Conservation (phyloP, 2,113 vertebrate species). For the Puma concolor region DNA sequence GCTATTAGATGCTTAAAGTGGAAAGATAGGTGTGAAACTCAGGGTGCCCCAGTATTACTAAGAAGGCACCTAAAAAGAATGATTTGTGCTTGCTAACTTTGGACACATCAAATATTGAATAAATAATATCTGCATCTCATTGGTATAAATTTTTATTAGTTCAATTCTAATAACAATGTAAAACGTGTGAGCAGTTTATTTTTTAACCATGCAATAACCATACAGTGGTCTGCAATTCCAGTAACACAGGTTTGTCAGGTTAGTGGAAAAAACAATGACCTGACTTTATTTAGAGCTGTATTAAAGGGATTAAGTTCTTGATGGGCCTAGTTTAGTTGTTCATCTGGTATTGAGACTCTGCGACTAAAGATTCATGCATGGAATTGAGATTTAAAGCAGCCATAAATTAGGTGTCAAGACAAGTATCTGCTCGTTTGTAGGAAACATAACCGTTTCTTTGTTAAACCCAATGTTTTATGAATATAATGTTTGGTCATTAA, state of each 20-base stretch:
- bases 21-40: background rate
- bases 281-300: background rate
- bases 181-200: background rate
- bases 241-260: background rate
- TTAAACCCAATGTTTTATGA: slow-evolving; percentile 37
- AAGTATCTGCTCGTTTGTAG: slow-evolving; percentile 21
- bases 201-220: background rate
- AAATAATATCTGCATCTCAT: background rate
- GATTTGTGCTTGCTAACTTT: slow-evolving; percentile 3
- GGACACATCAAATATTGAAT: background rate
- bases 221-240: background rate
- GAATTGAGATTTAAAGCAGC: background rate
- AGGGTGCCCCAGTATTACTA: background rate
- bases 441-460: background rate
- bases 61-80: background rate
- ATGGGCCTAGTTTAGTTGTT: background rate
- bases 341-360: background rate
- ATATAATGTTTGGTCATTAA: background rate
- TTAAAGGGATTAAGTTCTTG: background rate
- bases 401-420: background rate
- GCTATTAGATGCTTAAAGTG: background rate
- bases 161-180: background rate
- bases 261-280: background rate
- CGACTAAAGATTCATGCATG: background rate
- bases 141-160: background rate